phyloP scores from a whole-genome alignment of 1,140 invertebrate species.

The Drosophila gunungcola region DNA sequence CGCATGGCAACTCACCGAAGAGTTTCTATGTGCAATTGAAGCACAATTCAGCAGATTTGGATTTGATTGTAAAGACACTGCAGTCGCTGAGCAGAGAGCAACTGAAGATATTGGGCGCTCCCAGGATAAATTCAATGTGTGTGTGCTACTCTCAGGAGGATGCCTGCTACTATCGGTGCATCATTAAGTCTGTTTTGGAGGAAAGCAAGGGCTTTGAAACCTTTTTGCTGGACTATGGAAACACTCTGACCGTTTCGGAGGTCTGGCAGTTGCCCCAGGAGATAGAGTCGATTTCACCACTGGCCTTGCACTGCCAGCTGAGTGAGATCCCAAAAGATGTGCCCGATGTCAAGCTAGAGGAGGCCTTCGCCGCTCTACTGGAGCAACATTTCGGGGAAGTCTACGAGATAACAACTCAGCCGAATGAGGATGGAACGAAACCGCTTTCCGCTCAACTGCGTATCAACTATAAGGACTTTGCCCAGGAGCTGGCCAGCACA shows the following conservation, averaged over 20 bases:
- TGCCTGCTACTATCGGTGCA: constrained; percentile 89
- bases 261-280: constrained; percentile 87
- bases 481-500: constrained; percentile 63
- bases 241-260: constrained; percentile 86
- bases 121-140: constrained; percentile 73
- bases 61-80: constrained; percentile 87
- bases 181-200: constrained; percentile 87
- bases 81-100: constrained; percentile 42
- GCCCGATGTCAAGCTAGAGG: constrained; percentile 45
- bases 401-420: constrained; percentile 63
- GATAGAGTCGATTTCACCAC: constrained; percentile 86
- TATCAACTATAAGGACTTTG: constrained; percentile 72
- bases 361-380: constrained; percentile 59
- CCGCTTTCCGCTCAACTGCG: constrained; percentile 49
- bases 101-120: constrained; percentile 2
- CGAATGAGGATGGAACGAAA: constrained; percentile 13
- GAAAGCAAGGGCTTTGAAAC: constrained; percentile 86
- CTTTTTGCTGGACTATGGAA: constrained; percentile 90
- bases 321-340: constrained; percentile 53
- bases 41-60: constrained; percentile 86
- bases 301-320: constrained; percentile 88
- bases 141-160: constrained; percentile 89
- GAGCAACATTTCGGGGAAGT: constrained; percentile 80
- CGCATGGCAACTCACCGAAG: constrained; percentile 88
- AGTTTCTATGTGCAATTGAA: constrained; percentile 91